Percentiles rank a stretch among this genome's conserved stretches.
phyloP scores from a whole-genome alignment of 2,113 vertebrate genomes.

The Oreotrochilus melanogaster region DNA sequence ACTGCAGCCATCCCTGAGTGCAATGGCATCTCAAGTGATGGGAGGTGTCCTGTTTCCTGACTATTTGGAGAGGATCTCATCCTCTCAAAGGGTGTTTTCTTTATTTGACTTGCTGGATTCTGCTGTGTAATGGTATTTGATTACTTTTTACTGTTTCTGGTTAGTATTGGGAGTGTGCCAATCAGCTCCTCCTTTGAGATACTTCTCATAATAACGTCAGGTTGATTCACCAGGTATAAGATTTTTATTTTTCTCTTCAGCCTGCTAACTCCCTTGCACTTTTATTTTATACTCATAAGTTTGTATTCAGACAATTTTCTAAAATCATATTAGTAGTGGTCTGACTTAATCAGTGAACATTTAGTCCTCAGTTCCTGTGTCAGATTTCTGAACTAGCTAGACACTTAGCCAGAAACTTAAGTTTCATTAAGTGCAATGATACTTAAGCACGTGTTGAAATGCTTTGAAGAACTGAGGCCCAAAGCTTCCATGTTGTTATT shows the following conservation, averaged over 20 bases:
- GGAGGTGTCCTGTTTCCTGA: neutral
- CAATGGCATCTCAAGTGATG: neutral
- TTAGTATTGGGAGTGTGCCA: neutral
- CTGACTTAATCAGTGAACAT: neutral
- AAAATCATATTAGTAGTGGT: neutral
- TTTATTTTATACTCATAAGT: neutral
- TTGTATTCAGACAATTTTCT: neutral
- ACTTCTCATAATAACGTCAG: neutral
- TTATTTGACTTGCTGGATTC: neutral
- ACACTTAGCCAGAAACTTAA: neutral
- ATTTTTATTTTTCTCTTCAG: constrained; percentile 30
- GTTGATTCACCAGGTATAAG: neutral
- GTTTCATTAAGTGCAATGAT: neutral
- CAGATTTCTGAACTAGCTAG: neutral
- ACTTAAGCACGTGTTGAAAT: neutral
- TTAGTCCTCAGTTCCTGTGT: neutral
- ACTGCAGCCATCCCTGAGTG: neutral
- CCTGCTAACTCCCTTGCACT: neutral
- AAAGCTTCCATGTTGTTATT: neutral
- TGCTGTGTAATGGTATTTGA: neutral
- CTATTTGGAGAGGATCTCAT: neutral
- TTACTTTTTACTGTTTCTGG: neutral
- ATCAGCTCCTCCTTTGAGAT: neutral
- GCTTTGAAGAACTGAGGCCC: neutral
- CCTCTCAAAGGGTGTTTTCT: neutral